phyloP scores from a whole-genome alignment of 2,888 invertebrate genomes.

The Cyrtodaria siliqua region DNA sequence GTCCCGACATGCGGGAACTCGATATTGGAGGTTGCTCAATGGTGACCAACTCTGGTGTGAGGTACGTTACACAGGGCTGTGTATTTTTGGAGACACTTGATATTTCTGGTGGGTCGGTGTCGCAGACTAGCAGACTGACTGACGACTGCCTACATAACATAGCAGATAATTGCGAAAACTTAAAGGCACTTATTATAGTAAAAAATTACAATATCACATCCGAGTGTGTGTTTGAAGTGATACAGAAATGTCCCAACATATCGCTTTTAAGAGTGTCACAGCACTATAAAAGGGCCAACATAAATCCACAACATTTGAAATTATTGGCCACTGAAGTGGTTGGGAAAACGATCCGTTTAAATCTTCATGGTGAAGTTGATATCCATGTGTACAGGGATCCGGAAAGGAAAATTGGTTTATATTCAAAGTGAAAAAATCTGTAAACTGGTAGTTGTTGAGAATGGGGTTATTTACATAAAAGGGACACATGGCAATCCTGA shows the following conservation, averaged over 20 bases:
- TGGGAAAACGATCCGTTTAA: constrained; percentile 40
- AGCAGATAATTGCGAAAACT: constrained; percentile 46
- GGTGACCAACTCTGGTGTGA: constrained; percentile 66
- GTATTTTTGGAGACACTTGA: constrained; percentile 53
- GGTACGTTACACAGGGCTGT: constrained; percentile 56
- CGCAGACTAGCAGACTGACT: constrained; percentile 59
- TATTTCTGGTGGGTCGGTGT: constrained; percentile 63
- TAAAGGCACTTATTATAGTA: constrained; percentile 50
- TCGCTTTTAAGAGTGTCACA: constrained; percentile 24
- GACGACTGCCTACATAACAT: constrained; percentile 57
- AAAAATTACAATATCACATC: constrained; percentile 54
- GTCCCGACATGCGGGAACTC: constrained; percentile 62
- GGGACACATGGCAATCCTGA: too few species aligned
- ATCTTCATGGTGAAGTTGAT: constrained; percentile 25
- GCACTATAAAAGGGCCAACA: constrained; percentile 27
- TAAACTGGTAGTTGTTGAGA: too few species aligned
- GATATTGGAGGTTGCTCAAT: constrained; percentile 66
- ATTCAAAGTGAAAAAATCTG: too few species aligned
- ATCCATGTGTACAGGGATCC: constrained; percentile 27
- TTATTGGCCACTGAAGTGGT: constrained; percentile 27
- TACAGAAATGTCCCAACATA: constrained; percentile 44
- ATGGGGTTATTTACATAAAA: too few species aligned
- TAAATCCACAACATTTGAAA: constrained; percentile 34
- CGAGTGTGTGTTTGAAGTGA: constrained; percentile 43
- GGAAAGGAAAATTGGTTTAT: too few species aligned